These are phyloP conservation scores for Petrolisthes cinctipes DNA, from an alignment of 2,888 invertebrate genomes.

Conservation along the genomic window DNA sequence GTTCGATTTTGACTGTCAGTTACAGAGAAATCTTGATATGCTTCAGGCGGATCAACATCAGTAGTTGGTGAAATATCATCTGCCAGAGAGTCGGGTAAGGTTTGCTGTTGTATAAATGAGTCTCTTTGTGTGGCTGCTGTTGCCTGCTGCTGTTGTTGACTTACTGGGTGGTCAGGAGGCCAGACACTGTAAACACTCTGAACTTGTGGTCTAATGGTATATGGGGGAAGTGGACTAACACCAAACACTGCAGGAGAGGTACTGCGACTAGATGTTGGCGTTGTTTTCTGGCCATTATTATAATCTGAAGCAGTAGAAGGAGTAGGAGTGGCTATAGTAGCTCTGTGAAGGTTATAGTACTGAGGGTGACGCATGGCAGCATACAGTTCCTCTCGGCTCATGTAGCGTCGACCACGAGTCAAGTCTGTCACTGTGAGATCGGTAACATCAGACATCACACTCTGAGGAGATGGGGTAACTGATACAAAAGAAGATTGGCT, in stretches of 20 bases:
- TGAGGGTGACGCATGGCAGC: conserved; percentile 65
- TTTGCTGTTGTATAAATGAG: conserved; percentile 19
- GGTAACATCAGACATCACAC: conserved; percentile 60
- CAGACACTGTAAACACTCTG: conserved; percentile 48
- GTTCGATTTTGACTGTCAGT: conserved; percentile 26
- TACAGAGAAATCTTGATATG: conserved; percentile 47
- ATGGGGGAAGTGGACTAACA: conserved; percentile 61
- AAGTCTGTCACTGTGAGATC: conserved; percentile 61
- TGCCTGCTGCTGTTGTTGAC: conserved; percentile 23
- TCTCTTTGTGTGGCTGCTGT: conserved; percentile 29
- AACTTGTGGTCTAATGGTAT: conserved; percentile 61
- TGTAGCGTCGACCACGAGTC: conserved; percentile 61
- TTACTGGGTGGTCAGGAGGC: conserved; percentile 49
- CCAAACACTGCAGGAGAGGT: conserved; percentile 65
- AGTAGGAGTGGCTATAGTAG: conserved; percentile 45
- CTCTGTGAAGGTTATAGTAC: conserved; percentile 61
- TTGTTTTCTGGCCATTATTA: conserved; percentile 57
- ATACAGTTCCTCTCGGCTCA: conserved; percentile 65
- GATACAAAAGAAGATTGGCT: conserved; percentile 59
- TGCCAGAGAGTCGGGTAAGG: conserved; percentile 37
- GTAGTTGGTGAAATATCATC: conserved; percentile 52
- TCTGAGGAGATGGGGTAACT: conserved; percentile 46
- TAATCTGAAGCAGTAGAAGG: conserved; percentile 34
- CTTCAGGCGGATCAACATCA: conserved; percentile 56
- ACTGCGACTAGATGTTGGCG: conserved; percentile 61